Evolutionary conservation across 2,113 vertebrate genomes (phyloP).

Genomic region (Glaucidium brasilianum): DNA sequence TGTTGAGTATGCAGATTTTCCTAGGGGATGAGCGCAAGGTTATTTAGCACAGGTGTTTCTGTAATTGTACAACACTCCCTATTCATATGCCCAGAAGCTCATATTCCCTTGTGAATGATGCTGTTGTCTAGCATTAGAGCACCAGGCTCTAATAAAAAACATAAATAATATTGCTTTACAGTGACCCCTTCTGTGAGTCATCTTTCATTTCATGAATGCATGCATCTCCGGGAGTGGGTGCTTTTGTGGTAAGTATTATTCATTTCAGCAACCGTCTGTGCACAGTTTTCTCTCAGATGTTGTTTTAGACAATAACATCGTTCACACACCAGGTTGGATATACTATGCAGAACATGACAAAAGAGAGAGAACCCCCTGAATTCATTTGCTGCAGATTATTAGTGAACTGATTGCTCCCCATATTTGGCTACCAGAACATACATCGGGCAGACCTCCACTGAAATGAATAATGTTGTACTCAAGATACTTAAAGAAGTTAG

Average conservation of each 20-base stretch:
- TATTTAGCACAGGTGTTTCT: conserved; percentile 53
- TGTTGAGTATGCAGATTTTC: conserved; percentile 48
- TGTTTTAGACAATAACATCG: not conserved
- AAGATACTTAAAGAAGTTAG: not conserved
- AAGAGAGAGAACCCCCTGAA: not conserved
- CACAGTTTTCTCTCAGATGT: not conserved
- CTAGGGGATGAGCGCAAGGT: conserved; percentile 27
- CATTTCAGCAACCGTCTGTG: not conserved
- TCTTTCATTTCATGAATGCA: not conserved
- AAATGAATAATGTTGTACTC: not conserved
- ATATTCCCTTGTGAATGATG: conserved; percentile 22
- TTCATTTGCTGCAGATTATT: not conserved
- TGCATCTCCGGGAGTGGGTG: not conserved
- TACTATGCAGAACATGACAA: not conserved
- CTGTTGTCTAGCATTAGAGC: not conserved
- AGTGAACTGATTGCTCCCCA: not conserved
- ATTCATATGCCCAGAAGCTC: conserved; percentile 24
- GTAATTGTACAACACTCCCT: conserved; percentile 22
- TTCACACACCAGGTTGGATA: not conserved
- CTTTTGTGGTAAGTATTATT: not conserved
- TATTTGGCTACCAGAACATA: not conserved
- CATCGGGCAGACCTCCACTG: not conserved
- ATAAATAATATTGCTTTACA: conserved; percentile 15
- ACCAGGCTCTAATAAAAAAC: conserved; percentile 1
- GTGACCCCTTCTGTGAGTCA: conserved; percentile 12